A percentile compares a stretch with the other conserved stretches of the same genome.
phyloP scores from a whole-genome alignment of 1,140 invertebrate species.

The Calycopis cecrops region DNA sequence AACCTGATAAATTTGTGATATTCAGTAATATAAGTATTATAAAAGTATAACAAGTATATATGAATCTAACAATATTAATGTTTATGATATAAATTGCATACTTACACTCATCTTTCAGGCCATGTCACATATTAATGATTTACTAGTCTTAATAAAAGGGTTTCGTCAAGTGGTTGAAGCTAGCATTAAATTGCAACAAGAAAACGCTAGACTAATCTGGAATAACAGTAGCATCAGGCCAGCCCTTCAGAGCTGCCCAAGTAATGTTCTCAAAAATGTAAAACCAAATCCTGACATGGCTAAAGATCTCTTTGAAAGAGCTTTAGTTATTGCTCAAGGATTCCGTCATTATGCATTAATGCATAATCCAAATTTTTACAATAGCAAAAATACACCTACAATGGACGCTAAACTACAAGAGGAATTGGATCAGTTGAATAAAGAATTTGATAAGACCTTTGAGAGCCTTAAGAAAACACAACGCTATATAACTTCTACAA shows the following conservation, averaged over 20 bases:
- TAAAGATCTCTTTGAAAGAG: slow-evolving; percentile 55
- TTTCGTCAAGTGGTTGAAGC: slow-evolving; percentile 77
- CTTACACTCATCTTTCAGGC: slow-evolving; percentile 44
- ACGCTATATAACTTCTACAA: slow-evolving; percentile 19
- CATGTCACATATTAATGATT: slow-evolving; percentile 78
- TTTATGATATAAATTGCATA: slow-evolving; percentile 18
- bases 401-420: slow-evolving; percentile 56
- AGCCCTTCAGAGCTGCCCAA: slow-evolving; percentile 58
- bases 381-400: slow-evolving; percentile 29
- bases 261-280: slow-evolving; percentile 43
- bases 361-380: slow-evolving; percentile 45
- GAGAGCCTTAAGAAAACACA: slow-evolving; percentile 50
- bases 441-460: slow-evolving; percentile 65
- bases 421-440: slow-evolving; percentile 61
- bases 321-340: slow-evolving; percentile 53
- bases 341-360: slow-evolving; percentile 54
- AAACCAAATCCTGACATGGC: slow-evolving; percentile 41
- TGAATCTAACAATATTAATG: background rate
- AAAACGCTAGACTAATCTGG: slow-evolving; percentile 76
- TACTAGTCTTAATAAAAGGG: slow-evolving; percentile 77
- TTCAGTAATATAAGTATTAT: no score
- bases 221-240: slow-evolving; percentile 78
- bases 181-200: slow-evolving; percentile 75
- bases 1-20: background rate
- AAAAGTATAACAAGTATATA: background rate